Evolutionary conservation across 2,797 vertebrate genomes (phyloP).

Genomic region (Dermochelys coriacea): DNA sequence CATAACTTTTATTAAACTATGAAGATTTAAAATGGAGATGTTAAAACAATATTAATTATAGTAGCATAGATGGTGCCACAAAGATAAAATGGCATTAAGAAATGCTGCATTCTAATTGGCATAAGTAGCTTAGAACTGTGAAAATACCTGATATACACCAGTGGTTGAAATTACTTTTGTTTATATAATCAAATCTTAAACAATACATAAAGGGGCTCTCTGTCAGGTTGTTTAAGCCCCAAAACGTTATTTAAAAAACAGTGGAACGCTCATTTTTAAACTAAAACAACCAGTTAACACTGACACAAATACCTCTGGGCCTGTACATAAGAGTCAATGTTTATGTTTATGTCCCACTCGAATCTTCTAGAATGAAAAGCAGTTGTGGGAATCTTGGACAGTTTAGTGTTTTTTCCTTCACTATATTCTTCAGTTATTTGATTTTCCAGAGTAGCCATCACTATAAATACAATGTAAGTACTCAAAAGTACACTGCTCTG

Average conservation of each 20-base stretch:
- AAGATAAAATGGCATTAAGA: conserved; percentile 48
- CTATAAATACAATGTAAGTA: neutral
- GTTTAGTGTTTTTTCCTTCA: neutral
- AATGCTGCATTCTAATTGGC: conserved; percentile 21
- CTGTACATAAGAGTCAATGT: neutral
- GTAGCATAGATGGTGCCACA: conserved; percentile 57
- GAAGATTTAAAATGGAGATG: conserved; percentile 37
- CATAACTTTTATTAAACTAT: conserved; percentile 16
- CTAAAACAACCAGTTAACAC: neutral
- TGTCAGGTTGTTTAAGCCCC: neutral
- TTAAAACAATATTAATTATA: conserved; percentile 65
- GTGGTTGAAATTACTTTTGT: conserved; percentile 1
- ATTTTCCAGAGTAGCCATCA: neutral
- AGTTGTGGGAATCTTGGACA: neutral
- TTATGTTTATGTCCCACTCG: neutral
- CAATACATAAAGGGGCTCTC: neutral
- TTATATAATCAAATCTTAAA: neutral
- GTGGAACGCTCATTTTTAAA: neutral
- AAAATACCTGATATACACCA: conserved; percentile 20
- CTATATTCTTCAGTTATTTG: neutral
- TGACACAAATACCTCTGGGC: neutral
- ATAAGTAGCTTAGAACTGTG: neutral
- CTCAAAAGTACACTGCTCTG: neutral
- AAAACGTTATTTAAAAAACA: neutral
- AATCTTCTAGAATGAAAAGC: neutral